Base-by-base conservation (phyloP, 1,140 invertebrate species). In the Hycleus phaleratus region DNA sequence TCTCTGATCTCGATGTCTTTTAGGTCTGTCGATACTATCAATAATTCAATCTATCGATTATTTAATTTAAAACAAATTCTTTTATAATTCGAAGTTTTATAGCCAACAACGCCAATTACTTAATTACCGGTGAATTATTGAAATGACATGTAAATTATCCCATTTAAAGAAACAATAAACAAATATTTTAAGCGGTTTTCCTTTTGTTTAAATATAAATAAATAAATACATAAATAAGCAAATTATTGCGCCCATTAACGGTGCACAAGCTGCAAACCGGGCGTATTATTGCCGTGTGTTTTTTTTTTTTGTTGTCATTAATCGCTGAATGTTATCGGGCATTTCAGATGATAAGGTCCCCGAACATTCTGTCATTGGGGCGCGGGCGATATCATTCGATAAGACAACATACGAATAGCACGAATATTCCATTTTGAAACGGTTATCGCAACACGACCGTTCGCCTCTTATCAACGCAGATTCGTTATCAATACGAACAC, bases 351-450 rank as follows among this genome's bases (percentile, higher is more conserved):
- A 66, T 64, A 64, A 66, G 60, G 46, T 48, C 3, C 58, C 56
- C 59, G 58, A 61, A 62, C 63, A 51, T 62, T 63, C 62, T 62
- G 65, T 64, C 65, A 66, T 64, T 66, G 61, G 56, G 57, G 46
- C 32, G 32, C 32, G 32, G 43, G 51, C 61, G 66, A 68, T 68
- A 68, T 67, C 63, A 39, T 54, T 48, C 55, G 58, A 62, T 65
- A 68, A 61, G 50, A 56, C 56, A 54, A 47, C 60, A 60, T 56
- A 66, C 66, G 63, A 68, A 66, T 61, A 66, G 67, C 68, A 69
- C 68, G 68, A 69, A 69, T 66, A 69, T 66, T 69, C 68, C 68
- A 69, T 69, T 69, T 68, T 66, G 66, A 66, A 67, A 62, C 49
- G 58, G 55, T 66, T 70, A 70, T 70, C 68, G 67, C 62, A 52